Conservation (phyloP, 2,888 invertebrate genomes). For the Pseudanteris insignis region DNA sequence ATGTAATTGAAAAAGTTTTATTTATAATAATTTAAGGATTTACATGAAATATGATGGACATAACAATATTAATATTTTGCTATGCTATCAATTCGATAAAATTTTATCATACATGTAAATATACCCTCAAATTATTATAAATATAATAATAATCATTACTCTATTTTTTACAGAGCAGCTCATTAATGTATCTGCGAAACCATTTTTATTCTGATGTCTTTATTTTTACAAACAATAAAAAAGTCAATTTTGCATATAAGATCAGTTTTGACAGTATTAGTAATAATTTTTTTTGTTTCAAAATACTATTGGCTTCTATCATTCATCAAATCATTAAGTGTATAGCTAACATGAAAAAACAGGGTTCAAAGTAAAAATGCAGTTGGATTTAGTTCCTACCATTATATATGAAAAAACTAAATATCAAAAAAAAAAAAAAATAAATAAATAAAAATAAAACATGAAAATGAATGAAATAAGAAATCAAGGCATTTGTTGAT, state of each 20-base stretch:
- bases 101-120: no score
- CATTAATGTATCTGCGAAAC: no score
- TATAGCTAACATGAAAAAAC: conserved; percentile 26
- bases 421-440: conserved; percentile 5
- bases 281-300: conserved; percentile 8
- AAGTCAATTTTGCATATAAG: not conserved
- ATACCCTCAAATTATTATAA: no score
- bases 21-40: no score
- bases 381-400: conserved; percentile 59
- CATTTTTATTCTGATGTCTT: conserved; percentile 14
- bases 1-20: no score
- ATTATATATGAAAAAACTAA: conserved; percentile 7
- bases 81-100: no score
- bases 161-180: no score
- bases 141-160: no score
- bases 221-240: conserved; percentile 1
- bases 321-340: no score
- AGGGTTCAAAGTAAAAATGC: conserved; percentile 46
- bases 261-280: conserved; percentile 5
- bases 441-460: conserved; percentile 6
- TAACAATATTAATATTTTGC: no score
- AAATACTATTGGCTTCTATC: no score
- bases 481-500: conserved; percentile 53
- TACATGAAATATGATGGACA: no score
- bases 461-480: conserved; percentile 1